Evolutionary conservation across 2,113 vertebrate species (phyloP).

Genomic region (Taurulus bubalis): DNA sequence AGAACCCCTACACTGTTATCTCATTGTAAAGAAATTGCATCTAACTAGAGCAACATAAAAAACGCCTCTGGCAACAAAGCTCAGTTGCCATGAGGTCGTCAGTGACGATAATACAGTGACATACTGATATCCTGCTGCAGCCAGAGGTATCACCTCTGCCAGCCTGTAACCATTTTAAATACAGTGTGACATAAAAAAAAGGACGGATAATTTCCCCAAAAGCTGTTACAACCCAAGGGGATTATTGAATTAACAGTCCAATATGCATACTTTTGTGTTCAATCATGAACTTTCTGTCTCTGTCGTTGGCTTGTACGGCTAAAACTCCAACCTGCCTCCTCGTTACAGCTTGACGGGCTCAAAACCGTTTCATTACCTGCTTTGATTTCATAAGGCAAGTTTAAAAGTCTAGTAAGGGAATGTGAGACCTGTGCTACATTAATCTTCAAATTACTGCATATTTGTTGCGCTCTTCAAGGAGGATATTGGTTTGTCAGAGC

Average conservation of each 20-base stretch:
- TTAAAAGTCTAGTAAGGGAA: constrained; percentile 5
- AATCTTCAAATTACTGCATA: constrained; percentile 36
- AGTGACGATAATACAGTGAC: neutral
- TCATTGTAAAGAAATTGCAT: neutral
- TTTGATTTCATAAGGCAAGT: constrained; percentile 27
- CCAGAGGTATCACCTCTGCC: neutral
- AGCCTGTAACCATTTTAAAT: neutral
- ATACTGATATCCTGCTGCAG: constrained; percentile 1
- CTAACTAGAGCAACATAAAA: neutral
- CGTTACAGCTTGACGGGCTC: neutral
- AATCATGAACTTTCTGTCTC: neutral
- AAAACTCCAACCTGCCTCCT: neutral
- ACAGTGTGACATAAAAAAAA: neutral
- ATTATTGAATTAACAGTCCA: neutral
- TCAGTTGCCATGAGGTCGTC: too few relatives aligned
- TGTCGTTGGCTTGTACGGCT: neutral
- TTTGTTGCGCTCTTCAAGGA: constrained; percentile 17
- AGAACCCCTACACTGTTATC: neutral
- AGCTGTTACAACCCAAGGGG: neutral
- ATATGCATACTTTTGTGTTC: neutral
- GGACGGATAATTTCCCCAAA: too few relatives aligned
- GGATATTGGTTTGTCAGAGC: constrained; percentile 28
- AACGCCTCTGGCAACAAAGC: too few relatives aligned
- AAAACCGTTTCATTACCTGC: constrained; percentile 41
- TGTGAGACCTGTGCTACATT: constrained; percentile 5